Base-by-base conservation (phyloP, 2,797 vertebrate species). In the Tragelaphus eurycerus region DNA sequence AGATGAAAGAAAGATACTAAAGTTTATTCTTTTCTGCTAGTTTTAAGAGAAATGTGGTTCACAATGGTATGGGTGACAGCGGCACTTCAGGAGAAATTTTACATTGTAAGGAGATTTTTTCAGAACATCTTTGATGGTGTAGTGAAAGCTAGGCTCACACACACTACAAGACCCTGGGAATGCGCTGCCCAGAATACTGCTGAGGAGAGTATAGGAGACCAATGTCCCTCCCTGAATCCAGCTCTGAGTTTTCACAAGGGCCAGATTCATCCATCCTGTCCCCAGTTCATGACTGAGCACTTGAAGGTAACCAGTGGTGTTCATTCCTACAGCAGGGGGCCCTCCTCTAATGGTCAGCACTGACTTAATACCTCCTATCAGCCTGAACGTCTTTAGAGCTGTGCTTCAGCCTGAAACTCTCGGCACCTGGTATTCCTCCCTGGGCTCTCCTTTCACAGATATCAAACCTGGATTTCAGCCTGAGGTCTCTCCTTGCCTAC, bases 281-380 rank as follows among this genome's bases (percentile, higher is more conserved):
- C 6, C 27, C 19, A 87, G 16, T 29, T n/a, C 15, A 0, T 62
- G 59, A 46, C 13, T 60, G 71, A 38, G 34, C 48, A 23, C 6
- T 14, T 1, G 9, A 64, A 62, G 21, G 7, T 34, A 34, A 43
- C 55, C 31, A 7, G 7, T 1, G 12, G 9, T 11, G 2, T 3
- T 14, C 29, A 2, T 25, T 82, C 4, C 13, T 34, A 7, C 1
- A 54, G 48, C 29, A 17, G 0, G 6, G 29, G 3, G 2, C 0
- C 1, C 6, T 52, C 34, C 29, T 23, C 10, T 92, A 21, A 62
- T 2, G 19, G 48, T 27, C 4, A 60, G 14, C 15, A 2, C 62
- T 34, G 43, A 52, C 15, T 29, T 2, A 3, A 55, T 23, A 14
- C 0, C 43, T 2, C 1, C 3, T 12, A 27, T 34, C 38, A 5